Evolutionary conservation across 2,113 vertebrate genomes (phyloP), one percentile per base, ranked within the genome.

Genomic region (sheep (Ovis aries)): DNA sequence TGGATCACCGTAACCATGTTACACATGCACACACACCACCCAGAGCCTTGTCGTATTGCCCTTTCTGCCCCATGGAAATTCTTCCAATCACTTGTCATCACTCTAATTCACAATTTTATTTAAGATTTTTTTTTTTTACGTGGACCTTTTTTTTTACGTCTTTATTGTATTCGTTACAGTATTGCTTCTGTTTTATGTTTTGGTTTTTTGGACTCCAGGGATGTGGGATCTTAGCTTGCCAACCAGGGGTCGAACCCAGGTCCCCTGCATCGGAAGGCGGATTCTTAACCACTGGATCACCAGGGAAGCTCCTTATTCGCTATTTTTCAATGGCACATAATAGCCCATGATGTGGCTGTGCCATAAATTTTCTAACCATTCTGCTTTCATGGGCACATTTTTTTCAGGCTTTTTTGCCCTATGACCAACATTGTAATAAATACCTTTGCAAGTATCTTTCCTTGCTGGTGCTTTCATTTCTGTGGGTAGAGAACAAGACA

Each of bases 391-490:
- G 23, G 45, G 59, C 64, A 88, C 9, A 48, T 84, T 88, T 88
- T 88, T 62, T 88, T 91, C 81, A 88, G 50, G 74, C 11, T 53
- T 67, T 80, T 81, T 96, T 80, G 50, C 36, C n/a, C 53, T 78
- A 0, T 48, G 29, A 80, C 64, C n/a, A 90, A 29, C 16, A 88
- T 0, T 67, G 48, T 59, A 90, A 53, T 94, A 89, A 94, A 78
- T 82, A 64, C n/a, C n/a, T 94, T 81, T 89, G 57, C 43, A 48
- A 67, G 57, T 53, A 36, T 88, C 45, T 74, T 85, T 85, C 94
- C 60, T 96, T 78, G 86, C 64, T 45, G n/a, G 40, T 52, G 33
- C 71, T 90, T 94, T 88, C 87, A 43, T 94, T 71, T 96, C 84
- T 43, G 1, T 55, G 21, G 36, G 48, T 62, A 87, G 71, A 90